phyloP scores from a whole-genome alignment of 2,888 invertebrate species.

The Xestia xanthographa region DNA sequence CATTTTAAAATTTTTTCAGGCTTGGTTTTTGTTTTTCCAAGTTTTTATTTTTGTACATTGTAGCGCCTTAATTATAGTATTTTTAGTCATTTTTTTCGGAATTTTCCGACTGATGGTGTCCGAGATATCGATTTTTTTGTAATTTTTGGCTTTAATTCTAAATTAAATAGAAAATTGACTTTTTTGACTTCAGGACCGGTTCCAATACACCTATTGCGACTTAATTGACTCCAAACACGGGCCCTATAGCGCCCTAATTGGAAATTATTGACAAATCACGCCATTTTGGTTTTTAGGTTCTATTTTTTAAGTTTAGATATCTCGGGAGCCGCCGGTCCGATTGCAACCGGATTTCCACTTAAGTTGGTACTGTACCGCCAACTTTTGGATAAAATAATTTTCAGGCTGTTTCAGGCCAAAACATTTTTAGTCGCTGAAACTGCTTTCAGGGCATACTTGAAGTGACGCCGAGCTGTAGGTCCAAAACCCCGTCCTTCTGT shows the following conservation, averaged over 20 bases:
- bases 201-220: background rate
- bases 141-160: no score
- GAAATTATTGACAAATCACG: accelerated
- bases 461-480: background rate
- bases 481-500: background rate
- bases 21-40: background rate
- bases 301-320: background rate
- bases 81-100: background rate
- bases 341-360: background rate
- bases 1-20: background rate
- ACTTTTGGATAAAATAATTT: background rate
- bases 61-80: background rate
- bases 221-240: background rate
- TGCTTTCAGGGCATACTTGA: background rate
- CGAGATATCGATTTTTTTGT: background rate
- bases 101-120: background rate
- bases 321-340: background rate
- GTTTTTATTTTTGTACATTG: background rate
- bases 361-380: accelerated
- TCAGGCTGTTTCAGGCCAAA: background rate
- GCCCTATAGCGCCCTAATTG: background rate
- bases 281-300: no score
- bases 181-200: background rate
- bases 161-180: background rate
- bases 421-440: background rate